These are phyloP conservation scores for Drosophila kambysellisi DNA, from an alignment of 2,888 invertebrate genomes.

Conservation along the genomic window DNA sequence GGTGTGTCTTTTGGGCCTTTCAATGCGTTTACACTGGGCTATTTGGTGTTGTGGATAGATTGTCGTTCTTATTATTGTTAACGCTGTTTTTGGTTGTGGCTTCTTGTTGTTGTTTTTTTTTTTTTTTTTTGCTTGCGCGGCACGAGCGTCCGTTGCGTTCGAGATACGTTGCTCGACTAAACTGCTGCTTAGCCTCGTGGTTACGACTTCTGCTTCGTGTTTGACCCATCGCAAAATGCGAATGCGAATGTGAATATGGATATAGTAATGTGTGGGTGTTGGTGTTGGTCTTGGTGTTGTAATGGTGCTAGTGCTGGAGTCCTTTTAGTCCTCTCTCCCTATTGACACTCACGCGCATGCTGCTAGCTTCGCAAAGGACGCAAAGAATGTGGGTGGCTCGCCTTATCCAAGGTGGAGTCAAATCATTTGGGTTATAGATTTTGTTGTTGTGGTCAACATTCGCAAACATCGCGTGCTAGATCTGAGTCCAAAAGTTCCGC, in stretches of 20 bases:
- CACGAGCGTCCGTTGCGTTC: conserved; percentile 73
- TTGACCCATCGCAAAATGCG: conserved; percentile 34
- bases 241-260: conserved; percentile 20
- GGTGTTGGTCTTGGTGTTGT: not conserved
- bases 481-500: conserved; percentile 23
- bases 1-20: conserved; percentile 4
- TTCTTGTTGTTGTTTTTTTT: conserved; percentile 13
- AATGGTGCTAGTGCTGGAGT: not conserved
- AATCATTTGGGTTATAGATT: conserved; percentile 10
- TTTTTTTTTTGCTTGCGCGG: conserved; percentile 22
- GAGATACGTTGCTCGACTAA: conserved; percentile 83
- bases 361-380: conserved; percentile 14
- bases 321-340: conserved; percentile 30
- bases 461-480: conserved; percentile 33
- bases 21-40: conserved; percentile 18
- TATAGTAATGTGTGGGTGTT: conserved; percentile 6
- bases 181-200: conserved; percentile 34
- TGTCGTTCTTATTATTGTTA: conserved; percentile 32
- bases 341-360: conserved; percentile 54
- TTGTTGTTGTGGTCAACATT: conserved; percentile 12
- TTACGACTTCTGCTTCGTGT: conserved; percentile 43
- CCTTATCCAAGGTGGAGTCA: conserved; percentile 11
- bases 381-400: conserved; percentile 6
- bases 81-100: conserved; percentile 43
- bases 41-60: conserved; percentile 5